Percentiles rank a stretch among this genome's conserved stretches.
These are phyloP conservation scores for Phalanger gymnotis DNA, from an alignment of 2,797 vertebrate species.

Conservation along the genomic window DNA sequence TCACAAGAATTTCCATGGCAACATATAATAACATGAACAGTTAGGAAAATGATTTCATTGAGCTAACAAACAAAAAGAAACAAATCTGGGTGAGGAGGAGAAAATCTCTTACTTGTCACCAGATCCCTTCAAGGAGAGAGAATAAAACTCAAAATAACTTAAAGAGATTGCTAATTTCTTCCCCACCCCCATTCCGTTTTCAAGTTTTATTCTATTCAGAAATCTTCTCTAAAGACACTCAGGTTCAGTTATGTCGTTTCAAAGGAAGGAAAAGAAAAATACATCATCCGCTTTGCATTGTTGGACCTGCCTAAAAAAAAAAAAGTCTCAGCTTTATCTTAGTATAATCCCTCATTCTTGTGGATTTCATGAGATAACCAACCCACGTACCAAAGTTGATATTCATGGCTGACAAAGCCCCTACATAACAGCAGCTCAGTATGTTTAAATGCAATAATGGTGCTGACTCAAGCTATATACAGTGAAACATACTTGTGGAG, in stretches of 20 bases:
- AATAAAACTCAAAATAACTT: background rate
- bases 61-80: constrained; percentile 31
- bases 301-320: constrained; percentile 55
- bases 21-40: constrained; percentile 18
- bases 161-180: background rate
- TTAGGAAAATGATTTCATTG: constrained; percentile 58
- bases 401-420: constrained; percentile 66
- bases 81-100: background rate
- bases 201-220: constrained; percentile 68
- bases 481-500: constrained; percentile 69
- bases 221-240: constrained; percentile 52
- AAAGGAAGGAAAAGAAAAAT: constrained; percentile 57
- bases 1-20: constrained; percentile 61
- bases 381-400: constrained; percentile 58
- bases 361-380: constrained; percentile 59
- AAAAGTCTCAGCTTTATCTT: constrained; percentile 64
- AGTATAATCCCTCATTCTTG: constrained; percentile 74
- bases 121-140: constrained; percentile 43
- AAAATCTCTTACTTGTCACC: constrained; percentile 42
- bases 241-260: constrained; percentile 64
- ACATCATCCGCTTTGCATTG: constrained; percentile 26
- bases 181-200: constrained; percentile 38
- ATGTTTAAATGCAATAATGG: constrained; percentile 79
- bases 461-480: constrained; percentile 53
- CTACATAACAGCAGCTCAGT: constrained; percentile 70